Base-by-base conservation (phyloP, 2,113 vertebrate genomes). In the Nothocercus julius region DNA sequence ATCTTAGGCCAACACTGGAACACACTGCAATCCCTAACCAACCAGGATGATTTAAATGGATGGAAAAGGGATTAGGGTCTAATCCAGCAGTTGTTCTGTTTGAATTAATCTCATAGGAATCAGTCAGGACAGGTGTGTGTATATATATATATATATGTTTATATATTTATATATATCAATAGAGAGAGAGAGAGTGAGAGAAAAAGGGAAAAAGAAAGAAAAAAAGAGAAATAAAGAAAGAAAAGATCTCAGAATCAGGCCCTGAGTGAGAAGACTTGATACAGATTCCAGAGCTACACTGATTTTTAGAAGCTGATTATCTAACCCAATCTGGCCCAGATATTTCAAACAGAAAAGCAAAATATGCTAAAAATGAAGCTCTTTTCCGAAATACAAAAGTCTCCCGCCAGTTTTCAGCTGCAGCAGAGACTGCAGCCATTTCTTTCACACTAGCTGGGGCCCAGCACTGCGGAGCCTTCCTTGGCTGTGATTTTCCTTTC, bases 401-500 rank as follows among this genome's bases (percentile, higher is more conserved):
- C 38, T 80, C 32, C 40, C 67, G 42, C 15, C 53, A 58, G 17
- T 34, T 87, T 79, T 69, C 72, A 73, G 80, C 92, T 79, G 73
- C 66, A 61, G 69, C 61, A 82, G 53, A 72, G 73, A 77, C 92
- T 78, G 53, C 68, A 87, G 69, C 54, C 53, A 25, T 93, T 95
- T 93, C 87, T 13, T 44, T 92, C 70, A 9, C 17, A 1, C 47
- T 69, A 24, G 25, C 54, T 68, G 74, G 18, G 51, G 77, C 68
- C 77, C 68, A 36, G 85, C 44, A 8, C 58, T 88, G 45, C 84
- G 91, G 28, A 0, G 0, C 81, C 91, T 94, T 91, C 38, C 77
- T 85, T 92, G 92, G 94, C 93, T 91, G 70, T 87, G 78, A 94
- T 96, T 84, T 95, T 96, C 53, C 92, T 97, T 97, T 97, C 94